Base-by-base conservation (phyloP, 2,888 invertebrate genomes). In the Rhogogaster chlorosoma region DNA sequence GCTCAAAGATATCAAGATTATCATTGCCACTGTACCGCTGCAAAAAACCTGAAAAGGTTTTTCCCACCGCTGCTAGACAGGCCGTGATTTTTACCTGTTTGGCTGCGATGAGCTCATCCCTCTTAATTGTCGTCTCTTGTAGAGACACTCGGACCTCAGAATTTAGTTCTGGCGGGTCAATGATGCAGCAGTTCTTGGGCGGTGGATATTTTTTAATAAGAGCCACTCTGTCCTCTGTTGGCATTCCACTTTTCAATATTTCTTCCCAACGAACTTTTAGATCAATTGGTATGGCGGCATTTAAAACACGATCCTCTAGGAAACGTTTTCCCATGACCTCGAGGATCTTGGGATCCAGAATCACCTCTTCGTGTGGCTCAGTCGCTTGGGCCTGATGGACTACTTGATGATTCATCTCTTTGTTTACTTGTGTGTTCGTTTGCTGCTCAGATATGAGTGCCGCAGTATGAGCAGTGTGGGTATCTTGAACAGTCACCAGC, bases 241-340 rank as follows among this genome's bases (percentile, higher is more conserved):
- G 73, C 38, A 73, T 7, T 0, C 73, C 73, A 2, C n/a, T n/a
- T 22, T 15, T 73, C 5, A 45, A 7, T 9, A 73, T 73, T 9
- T 73, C 73, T 5, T 73, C 42, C 73, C 38, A 73, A 12, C 73
- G 42, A 42, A 42, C 9, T 5, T 2, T 12, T 0, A 73, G 7
- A 26, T 73, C 45, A 2, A 9, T 38, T 2, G 38, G 73, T 10
- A 42, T 26, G 0, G 38, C 42, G 9, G n/a, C 42, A 9, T 2
- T 45, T 10, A 73, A 18, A 7, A 42, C n/a, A 18, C 42, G 73
- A 3, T 73, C 73, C 42, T 73, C 73, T 5, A 38, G 12, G 15
- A 73, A 38, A 0, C 73, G 38, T 73, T 73, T 73, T 42, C 73
- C 73, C 73, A 73, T 22, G 26, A 73, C 22, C 32, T 71, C 70